A percentile compares a stretch with the other conserved stretches of the same genome.
These are phyloP conservation scores for Lepus americanus DNA, from an alignment of 2,113 vertebrate genomes.

Conservation along the genomic window DNA sequence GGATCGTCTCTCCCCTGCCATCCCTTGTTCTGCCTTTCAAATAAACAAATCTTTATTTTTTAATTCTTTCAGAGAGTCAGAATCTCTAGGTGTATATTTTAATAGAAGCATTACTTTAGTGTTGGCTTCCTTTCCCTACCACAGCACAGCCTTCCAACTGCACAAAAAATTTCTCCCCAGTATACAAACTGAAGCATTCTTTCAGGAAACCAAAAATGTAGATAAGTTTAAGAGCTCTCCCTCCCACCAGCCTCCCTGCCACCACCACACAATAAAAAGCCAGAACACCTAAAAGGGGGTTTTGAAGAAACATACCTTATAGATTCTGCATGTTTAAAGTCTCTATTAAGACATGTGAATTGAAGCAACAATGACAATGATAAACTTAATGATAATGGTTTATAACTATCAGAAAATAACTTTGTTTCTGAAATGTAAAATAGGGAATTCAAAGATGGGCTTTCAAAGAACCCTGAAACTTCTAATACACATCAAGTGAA, in stretches of 20 bases:
- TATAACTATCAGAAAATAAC: not conserved
- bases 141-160: fast-evolving
- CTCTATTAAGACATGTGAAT: not conserved
- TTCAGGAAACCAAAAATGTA: not conserved
- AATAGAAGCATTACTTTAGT: not conserved
- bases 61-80: not conserved
- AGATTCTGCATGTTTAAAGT: not conserved
- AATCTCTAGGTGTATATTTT: not conserved
- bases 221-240: not conserved
- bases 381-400: not conserved
- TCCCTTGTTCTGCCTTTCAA: too few relatives aligned
- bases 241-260: not conserved
- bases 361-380: not conserved
- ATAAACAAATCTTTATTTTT: too few relatives aligned
- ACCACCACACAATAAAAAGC: not conserved
- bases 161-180: not conserved
- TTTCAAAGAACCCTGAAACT: not conserved
- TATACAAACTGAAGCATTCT: not conserved
- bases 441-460: constrained; percentile 19
- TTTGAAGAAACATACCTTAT: not conserved
- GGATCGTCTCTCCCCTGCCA: too few relatives aligned
- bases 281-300: not conserved
- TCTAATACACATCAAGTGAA: not conserved
- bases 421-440: constrained; percentile 34
- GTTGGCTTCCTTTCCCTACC: not conserved